phyloP scores from a whole-genome alignment of 2,797 vertebrate genomes.

The Liparis tanakae region DNA sequence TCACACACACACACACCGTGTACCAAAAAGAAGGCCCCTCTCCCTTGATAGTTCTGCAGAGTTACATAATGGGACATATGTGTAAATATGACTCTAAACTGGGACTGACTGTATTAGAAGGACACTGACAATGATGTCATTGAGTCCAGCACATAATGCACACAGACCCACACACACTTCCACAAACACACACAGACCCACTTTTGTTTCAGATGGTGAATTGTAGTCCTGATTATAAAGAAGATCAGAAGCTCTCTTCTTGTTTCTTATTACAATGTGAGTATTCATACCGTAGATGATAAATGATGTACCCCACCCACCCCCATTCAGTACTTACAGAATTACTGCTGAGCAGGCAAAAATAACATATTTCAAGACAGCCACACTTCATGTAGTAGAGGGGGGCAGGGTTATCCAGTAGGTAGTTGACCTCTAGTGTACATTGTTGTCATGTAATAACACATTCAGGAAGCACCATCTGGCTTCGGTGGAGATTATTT shows the following conservation, averaged over 20 bases:
- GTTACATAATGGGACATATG: background rate
- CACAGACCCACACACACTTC: constrained; percentile 17
- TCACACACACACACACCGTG: background rate
- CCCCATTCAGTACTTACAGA: background rate
- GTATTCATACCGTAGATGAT: background rate
- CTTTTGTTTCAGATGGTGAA: constrained; percentile 11
- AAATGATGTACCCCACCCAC: too few species aligned
- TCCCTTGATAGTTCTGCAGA: background rate
- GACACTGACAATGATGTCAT: constrained; percentile 45
- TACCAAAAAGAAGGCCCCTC: background rate
- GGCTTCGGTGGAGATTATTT: background rate
- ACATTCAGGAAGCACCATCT: too few species aligned
- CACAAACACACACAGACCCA: constrained; percentile 7
- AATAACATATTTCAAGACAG: background rate
- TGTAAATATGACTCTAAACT: background rate
- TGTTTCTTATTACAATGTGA: background rate
- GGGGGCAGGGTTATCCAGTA: background rate
- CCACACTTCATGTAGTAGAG: too few species aligned
- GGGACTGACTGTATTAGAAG: background rate
- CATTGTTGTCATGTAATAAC: too few species aligned
- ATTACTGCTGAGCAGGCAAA: background rate
- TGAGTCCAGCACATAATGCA: constrained; percentile 36
- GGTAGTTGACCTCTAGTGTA: too few species aligned
- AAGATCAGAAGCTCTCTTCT: background rate
- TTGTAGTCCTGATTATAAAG: constrained; percentile 1